Conservation (phyloP, 2,888 invertebrate genomes). For the Drosophila nr. perissopoda region DNA sequence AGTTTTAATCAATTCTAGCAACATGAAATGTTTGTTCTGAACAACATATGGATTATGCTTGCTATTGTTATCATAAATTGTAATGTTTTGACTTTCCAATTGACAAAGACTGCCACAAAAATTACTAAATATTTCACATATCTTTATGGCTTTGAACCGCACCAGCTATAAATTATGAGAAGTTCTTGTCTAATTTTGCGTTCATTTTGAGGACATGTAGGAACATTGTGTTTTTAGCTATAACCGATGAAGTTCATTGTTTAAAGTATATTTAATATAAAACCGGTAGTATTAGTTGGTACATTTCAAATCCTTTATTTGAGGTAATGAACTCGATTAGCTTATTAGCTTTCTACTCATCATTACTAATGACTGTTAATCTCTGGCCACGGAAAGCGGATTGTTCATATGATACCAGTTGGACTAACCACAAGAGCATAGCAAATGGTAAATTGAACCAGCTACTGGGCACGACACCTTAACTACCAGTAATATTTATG, state of each 20-base stretch:
- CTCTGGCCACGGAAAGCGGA: conserved; percentile 2
- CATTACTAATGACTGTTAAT: conserved; percentile 16
- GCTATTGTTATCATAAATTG: conserved; percentile 29
- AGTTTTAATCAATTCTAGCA: conserved; percentile 8
- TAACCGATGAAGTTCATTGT: not conserved
- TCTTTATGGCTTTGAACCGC: not conserved
- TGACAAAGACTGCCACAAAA: not conserved
- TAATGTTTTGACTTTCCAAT: conserved; percentile 3
- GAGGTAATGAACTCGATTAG: not conserved
- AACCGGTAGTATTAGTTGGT: not conserved
- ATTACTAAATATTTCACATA: not conserved
- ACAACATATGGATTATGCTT: conserved; percentile 27
- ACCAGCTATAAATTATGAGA: not conserved
- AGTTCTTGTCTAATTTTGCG: not conserved
- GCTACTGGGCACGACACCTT: conserved; percentile 49
- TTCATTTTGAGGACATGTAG: not conserved
- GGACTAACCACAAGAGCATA: conserved; percentile 31
- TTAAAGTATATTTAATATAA: not conserved
- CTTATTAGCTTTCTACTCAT: not conserved
- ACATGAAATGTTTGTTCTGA: conserved; percentile 17
- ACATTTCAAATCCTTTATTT: not conserved
- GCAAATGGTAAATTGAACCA: conserved; percentile 14
- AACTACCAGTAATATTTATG: conserved; percentile 19
- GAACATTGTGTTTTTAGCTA: not conserved
- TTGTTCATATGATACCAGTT: conserved; percentile 12